Percentiles rank a stretch among this genome's conserved stretches.
phyloP scores from a whole-genome alignment of 30 jellyfish, hydroid and myxozoan species.

The Pseudorhiza aurosa region DNA sequence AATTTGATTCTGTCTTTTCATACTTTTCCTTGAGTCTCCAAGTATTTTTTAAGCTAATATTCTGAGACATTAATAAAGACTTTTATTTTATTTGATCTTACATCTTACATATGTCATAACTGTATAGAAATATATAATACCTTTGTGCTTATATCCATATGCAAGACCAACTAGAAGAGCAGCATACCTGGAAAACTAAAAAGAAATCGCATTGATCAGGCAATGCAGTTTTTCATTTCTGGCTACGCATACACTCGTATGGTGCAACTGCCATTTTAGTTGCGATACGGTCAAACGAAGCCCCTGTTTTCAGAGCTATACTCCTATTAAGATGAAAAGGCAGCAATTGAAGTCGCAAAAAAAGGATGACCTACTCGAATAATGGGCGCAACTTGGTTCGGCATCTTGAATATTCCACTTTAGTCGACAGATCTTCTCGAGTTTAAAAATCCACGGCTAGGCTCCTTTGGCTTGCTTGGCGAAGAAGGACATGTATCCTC shows the following conservation, averaged over 20 bases:
- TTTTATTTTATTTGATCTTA: too few species aligned
- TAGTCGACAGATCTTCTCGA: neutral
- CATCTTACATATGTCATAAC: too few species aligned
- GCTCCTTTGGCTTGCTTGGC: neutral
- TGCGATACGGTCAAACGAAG: too few species aligned
- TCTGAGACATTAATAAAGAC: too few species aligned
- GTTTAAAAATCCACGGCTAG: neutral
- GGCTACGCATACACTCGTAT: neutral
- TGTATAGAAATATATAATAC: too few species aligned
- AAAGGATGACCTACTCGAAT: constrained; percentile 34
- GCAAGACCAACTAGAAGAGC: constrained; percentile 60
- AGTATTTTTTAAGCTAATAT: neutral
- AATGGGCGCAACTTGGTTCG: constrained; percentile 52
- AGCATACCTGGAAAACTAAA: constrained; percentile 66
- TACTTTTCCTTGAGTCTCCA: too few species aligned
- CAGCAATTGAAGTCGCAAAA: neutral
- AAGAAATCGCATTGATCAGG: neutral
- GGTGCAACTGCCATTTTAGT: neutral
- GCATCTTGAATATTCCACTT: constrained; percentile 13
- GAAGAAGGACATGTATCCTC: neutral
- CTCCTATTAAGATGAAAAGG: neutral
- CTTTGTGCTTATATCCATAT: constrained; percentile 67
- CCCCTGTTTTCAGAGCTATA: too few species aligned
- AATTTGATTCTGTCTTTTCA: too few species aligned
- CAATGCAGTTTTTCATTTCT: neutral